These are phyloP conservation scores for Notospermus geniculatus DNA, from an alignment of 1,140 invertebrate species.

Conservation along the genomic window DNA sequence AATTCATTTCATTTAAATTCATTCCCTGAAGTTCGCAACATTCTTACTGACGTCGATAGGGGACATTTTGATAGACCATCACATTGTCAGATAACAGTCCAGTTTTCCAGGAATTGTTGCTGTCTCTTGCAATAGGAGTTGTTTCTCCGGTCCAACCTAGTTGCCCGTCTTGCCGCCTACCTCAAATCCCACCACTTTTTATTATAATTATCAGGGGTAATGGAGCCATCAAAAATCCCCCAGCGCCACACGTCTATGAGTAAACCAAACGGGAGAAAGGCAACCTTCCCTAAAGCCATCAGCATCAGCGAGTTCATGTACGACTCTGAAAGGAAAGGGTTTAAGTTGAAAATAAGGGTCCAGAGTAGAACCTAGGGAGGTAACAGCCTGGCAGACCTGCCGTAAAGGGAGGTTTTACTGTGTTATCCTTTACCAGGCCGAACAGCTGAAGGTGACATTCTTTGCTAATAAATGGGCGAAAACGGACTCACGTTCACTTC, in stretches of 20 bases:
- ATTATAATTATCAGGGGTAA: slow-evolving; percentile 50
- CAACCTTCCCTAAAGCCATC: slow-evolving; percentile 82
- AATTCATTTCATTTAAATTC: not conserved
- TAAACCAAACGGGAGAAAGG: slow-evolving; percentile 84
- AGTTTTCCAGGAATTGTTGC: not conserved
- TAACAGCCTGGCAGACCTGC: slow-evolving; percentile 58
- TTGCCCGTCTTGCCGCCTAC: slow-evolving; percentile 54
- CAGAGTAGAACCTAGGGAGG: slow-evolving; percentile 71
- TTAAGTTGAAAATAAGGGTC: slow-evolving; percentile 38
- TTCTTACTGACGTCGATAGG: no score
- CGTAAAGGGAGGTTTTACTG: no score
- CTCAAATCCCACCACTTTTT: slow-evolving; percentile 58
- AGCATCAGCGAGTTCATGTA: slow-evolving; percentile 84
- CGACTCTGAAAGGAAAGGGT: slow-evolving; percentile 61
- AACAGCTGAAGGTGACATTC: slow-evolving; percentile 38
- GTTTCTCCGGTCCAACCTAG: not conserved
- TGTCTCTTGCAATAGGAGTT: not conserved
- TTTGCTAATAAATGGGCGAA: no score
- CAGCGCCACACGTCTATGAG: slow-evolving; percentile 84
- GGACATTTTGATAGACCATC: slow-evolving; percentile 9
- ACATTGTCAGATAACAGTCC: slow-evolving; percentile 16
- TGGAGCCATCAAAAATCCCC: slow-evolving; percentile 75
- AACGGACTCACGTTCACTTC: no score
- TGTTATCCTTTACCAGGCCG: no score
- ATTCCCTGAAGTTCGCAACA: no score